Percentiles rank a stretch among this genome's conserved stretches.
These are phyloP conservation scores for Falco peregrinus DNA, from an alignment of 2,797 vertebrate genomes.

Conservation along the genomic window DNA sequence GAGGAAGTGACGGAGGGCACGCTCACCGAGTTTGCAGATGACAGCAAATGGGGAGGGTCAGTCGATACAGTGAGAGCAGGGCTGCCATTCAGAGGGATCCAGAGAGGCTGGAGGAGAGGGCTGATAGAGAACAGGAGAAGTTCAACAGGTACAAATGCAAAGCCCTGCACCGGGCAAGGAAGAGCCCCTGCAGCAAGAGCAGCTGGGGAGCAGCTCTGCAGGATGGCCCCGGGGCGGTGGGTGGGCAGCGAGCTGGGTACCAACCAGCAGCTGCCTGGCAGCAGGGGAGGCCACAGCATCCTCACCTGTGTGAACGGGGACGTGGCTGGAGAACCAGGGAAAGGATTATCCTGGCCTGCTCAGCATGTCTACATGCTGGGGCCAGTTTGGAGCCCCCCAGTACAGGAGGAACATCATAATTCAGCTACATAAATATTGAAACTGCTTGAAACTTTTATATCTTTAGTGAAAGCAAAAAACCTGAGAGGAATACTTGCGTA, in stretches of 20 bases:
- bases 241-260: rapidly evolving
- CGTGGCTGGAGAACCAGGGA: background rate
- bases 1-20: background rate
- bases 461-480: background rate
- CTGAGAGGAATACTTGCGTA: background rate
- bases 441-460: background rate
- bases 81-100: background rate
- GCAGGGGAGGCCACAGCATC: background rate
- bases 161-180: background rate
- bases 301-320: rapidly evolving
- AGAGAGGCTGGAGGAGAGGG: background rate
- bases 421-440: too few relatives aligned
- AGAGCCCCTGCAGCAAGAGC: background rate
- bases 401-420: background rate
- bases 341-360: background rate
- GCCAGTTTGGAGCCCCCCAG: background rate
- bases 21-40: rapidly evolving
- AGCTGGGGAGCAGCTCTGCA: background rate
- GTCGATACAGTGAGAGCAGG: background rate
- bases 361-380: rapidly evolving
- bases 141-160: background rate
- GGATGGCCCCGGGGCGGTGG: background rate
- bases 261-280: background rate
- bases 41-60: rapidly evolving
- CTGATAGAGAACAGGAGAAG: background rate